Conservation (phyloP, 2,888 invertebrate species). For the Eueremaeus valkanovi region DNA sequence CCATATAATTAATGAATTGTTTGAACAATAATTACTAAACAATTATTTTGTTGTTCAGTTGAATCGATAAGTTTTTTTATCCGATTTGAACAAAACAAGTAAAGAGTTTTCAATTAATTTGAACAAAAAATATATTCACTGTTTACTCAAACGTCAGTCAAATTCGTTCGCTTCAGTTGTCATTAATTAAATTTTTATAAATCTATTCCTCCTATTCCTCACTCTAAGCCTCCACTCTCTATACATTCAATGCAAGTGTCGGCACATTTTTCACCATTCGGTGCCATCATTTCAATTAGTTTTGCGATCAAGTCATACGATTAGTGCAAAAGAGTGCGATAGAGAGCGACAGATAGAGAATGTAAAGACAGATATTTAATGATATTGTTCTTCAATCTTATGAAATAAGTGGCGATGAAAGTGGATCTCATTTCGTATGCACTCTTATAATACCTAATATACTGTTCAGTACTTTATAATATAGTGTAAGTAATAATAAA, state of each 20-base stretch:
- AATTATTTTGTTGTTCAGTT: too few species aligned
- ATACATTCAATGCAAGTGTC: too few species aligned
- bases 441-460: neutral
- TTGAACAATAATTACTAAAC: too few species aligned
- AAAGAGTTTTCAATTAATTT: neutral
- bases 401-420: conserved; percentile 13
- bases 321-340: too few species aligned
- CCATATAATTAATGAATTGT: too few species aligned
- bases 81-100: neutral
- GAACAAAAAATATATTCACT: neutral
- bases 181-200: neutral
- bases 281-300: conserved; percentile 7
- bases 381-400: neutral
- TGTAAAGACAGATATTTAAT: neutral
- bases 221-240: too few species aligned
- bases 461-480: too few species aligned
- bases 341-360: neutral
- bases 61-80: too few species aligned
- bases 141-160: neutral
- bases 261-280: conserved; percentile 11
- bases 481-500: too few species aligned
- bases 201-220: too few species aligned
- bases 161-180: neutral
- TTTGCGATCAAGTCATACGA: neutral
- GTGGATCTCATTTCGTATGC: neutral